Conservation (phyloP, 2,797 vertebrate species). For the Aldrovandia affinis region DNA sequence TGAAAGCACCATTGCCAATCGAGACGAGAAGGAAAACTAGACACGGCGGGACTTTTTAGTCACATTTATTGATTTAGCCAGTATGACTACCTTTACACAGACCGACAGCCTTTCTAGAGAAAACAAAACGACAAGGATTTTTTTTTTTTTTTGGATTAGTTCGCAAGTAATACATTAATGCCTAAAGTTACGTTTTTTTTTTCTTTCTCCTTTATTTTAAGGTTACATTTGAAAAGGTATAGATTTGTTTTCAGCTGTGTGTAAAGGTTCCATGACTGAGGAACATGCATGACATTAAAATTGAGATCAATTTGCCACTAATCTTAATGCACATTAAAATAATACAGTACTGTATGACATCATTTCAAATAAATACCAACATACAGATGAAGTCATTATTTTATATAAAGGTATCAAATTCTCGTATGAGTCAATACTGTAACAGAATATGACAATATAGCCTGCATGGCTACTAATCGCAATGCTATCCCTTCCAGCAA, state of each 20-base stretch:
- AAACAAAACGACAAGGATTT: conserved; percentile 79
- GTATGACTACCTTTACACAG: conserved; percentile 91
- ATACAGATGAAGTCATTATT: conserved; percentile 86
- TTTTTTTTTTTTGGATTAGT: conserved; percentile 71
- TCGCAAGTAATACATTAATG: conserved; percentile 69
- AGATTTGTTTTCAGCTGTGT: conserved; percentile 80
- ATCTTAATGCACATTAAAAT: conserved; percentile 92
- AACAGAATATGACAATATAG: conserved; percentile 90
- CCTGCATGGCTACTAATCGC: conserved; percentile 89
- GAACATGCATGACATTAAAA: conserved; percentile 93
- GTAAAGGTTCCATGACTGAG: conserved; percentile 93
- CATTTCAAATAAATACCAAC: conserved; percentile 98
- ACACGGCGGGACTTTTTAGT: conserved; percentile 65
- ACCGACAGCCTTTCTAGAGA: conserved; percentile 72
- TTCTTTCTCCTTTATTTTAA: conserved; percentile 45
- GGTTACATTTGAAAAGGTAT: conserved; percentile 51
- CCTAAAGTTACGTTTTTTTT: conserved; percentile 58
- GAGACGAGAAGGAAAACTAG: conserved; percentile 17
- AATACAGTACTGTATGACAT: conserved; percentile 95
- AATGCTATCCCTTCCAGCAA: conserved; percentile 92
- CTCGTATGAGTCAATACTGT: conserved; percentile 94
- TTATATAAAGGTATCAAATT: conserved; percentile 92
- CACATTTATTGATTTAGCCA: conserved; percentile 90
- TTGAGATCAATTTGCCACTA: conserved; percentile 90
- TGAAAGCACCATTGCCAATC: background rate